Evolutionary conservation across 2,797 vertebrate species (phyloP), one percentile per base, ranked within the genome.

Genomic region (Chanos chanos): DNA sequence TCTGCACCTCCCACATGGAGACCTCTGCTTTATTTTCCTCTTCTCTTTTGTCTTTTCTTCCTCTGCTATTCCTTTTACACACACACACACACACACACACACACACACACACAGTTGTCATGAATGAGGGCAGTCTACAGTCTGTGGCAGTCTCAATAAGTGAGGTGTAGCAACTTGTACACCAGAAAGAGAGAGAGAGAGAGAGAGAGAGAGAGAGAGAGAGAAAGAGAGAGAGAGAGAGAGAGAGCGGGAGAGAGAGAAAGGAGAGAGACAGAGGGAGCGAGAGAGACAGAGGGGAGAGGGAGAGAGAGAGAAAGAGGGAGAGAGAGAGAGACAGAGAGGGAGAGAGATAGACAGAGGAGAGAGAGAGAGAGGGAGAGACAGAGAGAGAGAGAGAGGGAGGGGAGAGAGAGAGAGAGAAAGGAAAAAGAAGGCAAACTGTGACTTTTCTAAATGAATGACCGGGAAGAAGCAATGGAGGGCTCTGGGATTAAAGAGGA

Each of bases 401-500:
- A 1, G 13, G 31, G 27, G 5, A 12, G 10, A 19, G 36, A 21
- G 37, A 39, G 44, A 31, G 52, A 31, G 21, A 13, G n/a, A 21
- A 31, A 24, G 3, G n/a, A n/a, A n/a, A n/a, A n/a, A 36, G 33
- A 36, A 47, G 40, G 10, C 25, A 61, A 68, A 68, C n/a, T 25
- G 45, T 40, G 67, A 45, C 59, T 64, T 64, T 28, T 48, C 21
- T 56, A 53, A 61, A 67, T 58, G 37, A 62, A 72, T 54, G 57
- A 43, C 50, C 62, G 43, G 15, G 49, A 36, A n/a, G n/a, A n/a
- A 59, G 40, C 37, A 36, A 31, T 25, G 65, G 50, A 70, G 68
- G 65, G 75, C 65, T 43, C 61, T 68, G 58, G 70, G 72, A 76
- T 77, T 72, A 75, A 62, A 27, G 24, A 61, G 28, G 66, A 80